Conservation (phyloP, 2,888 invertebrate genomes). For the Pristionchus arcanus region DNA sequence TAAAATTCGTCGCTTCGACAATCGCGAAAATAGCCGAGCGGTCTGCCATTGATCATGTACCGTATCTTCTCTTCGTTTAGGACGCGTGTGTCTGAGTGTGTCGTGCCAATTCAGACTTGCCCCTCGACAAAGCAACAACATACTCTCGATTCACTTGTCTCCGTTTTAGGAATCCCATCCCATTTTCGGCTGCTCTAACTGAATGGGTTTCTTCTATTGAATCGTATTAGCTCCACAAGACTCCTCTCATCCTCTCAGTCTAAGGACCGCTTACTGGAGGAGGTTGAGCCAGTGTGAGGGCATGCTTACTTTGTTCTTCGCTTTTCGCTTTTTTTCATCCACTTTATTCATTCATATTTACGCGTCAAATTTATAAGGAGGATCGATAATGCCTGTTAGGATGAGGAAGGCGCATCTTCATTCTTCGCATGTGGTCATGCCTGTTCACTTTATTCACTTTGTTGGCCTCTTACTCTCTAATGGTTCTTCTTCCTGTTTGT, state of each 20-base stretch:
- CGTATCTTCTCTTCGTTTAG: neutral
- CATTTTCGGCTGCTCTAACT: neutral
- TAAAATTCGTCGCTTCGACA: neutral
- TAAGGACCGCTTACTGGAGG: conserved; percentile 19
- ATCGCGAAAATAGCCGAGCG: neutral
- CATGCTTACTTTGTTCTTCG: no score
- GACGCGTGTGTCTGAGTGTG: neutral
- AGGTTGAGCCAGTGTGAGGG: no score
- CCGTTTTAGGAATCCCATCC: conserved; percentile 23
- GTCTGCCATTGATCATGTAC: neutral
- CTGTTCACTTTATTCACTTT: neutral
- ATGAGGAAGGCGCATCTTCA: no score
- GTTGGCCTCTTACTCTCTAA: neutral
- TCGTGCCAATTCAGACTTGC: neutral
- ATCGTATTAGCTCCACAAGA: neutral
- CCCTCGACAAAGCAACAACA: neutral
- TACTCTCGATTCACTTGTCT: neutral
- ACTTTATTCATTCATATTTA: no score
- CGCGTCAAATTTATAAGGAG: no score
- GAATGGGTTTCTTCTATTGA: conserved; percentile 7
- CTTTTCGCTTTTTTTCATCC: no score
- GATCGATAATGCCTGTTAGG: no score
- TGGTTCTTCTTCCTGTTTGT: neutral
- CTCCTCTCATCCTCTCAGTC: conserved; percentile 8
- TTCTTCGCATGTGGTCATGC: no score